Percentiles rank a stretch among this genome's conserved stretches.
Conservation (phyloP, 2,113 vertebrate genomes). For the Microcebus ravelobensis region DNA sequence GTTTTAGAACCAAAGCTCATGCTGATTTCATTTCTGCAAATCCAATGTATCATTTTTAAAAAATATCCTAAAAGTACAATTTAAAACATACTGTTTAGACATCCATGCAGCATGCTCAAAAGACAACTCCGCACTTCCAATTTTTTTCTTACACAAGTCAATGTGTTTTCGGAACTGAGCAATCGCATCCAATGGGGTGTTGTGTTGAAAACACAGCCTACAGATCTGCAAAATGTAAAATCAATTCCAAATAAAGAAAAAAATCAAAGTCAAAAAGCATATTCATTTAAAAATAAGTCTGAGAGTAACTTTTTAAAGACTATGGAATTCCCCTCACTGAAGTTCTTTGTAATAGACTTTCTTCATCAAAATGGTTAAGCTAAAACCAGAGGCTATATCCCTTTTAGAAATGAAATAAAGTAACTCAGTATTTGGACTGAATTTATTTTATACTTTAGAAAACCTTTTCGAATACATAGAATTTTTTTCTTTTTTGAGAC, state of each 20-base stretch:
- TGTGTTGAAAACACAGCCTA: constrained; percentile 98
- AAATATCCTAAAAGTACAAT: not conserved
- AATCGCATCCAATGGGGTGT: constrained; percentile 97
- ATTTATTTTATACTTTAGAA: not conserved
- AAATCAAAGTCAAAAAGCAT: not conserved
- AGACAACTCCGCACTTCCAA: constrained; percentile 95
- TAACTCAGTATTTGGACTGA: not conserved
- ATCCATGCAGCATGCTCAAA: constrained; percentile 99
- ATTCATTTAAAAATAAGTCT: not conserved
- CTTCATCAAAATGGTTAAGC: not conserved
- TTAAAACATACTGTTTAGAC: constrained; percentile 96
- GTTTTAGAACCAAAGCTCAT: constrained; percentile 6
- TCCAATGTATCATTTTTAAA: not conserved
- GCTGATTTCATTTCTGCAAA: not conserved
- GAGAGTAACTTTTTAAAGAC: not conserved
- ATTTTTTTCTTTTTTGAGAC: no score
- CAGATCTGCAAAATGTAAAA: constrained; percentile 90
- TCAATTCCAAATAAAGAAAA: not conserved
- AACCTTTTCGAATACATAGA: not conserved
- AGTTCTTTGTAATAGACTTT: not conserved
- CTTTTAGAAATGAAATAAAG: not conserved
- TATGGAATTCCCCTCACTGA: not conserved
- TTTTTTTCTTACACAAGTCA: constrained; percentile 98
- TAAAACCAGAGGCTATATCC: not conserved
- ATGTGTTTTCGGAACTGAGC: constrained; percentile 98